Base-by-base conservation (phyloP, 2,888 invertebrate genomes). In the Protodeltote pygarga region DNA sequence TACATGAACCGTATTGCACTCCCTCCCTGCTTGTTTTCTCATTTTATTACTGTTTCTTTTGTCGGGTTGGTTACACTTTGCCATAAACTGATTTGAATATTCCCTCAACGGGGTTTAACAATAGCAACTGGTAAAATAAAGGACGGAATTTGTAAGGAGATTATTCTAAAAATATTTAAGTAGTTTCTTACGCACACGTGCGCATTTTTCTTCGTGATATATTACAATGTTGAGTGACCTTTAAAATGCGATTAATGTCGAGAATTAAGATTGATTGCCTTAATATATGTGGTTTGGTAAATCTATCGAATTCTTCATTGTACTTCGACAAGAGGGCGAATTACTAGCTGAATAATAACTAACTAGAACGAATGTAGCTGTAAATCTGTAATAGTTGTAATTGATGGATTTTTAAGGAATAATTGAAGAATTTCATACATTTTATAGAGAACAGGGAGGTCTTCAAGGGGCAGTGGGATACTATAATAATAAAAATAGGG, bases 1-100 rank as follows among this genome's bases (percentile, higher is more conserved):
- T 63, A 72, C 71, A 72, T 70, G 68, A 70, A 77, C 74, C 71
- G 70, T 75, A 74, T 75, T 73, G 76, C 71, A 71, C 61, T 71
- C 53, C 50, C 60, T 57, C 47, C 60, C 47, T 49, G 65, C 61
- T 72, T 79, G 71, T 75, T 75, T 71, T 62, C 66, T 48, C 65
- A 68, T 76, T 74, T 72, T 76, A 73, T 73, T 77, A 71, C 65
- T 52, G 46, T 69, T 71, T 67, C 63, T 70, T 64, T 63, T 63
- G 61, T 62, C 54, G 57, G 45, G 49, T 58, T 42, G 57, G 67
- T 65, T 63, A 67, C 66, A 61, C 58, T 66, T 67, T 31, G 45
- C 66, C 31, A 62, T 65, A 65, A 66, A 66, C 62, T 52, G 65
- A 65, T 66, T 67, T 67, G 62, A 66, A 66, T 66, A 65, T 65